phyloP scores from a whole-genome alignment of 2,113 vertebrate genomes.

The Promerops cafer region DNA sequence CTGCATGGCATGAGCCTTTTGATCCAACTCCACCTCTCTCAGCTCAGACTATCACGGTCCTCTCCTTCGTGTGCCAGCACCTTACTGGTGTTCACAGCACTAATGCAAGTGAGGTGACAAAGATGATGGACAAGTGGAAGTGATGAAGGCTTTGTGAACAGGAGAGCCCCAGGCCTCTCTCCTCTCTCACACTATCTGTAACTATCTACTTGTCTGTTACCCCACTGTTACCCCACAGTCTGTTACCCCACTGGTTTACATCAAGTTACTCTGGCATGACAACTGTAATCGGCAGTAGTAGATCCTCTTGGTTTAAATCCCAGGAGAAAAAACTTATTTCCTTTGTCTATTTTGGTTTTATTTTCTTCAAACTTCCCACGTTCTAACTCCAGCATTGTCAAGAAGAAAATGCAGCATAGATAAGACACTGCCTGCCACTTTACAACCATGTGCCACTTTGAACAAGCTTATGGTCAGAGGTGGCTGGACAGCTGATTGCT shows the following conservation, averaged over 20 bases:
- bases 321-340: not conserved
- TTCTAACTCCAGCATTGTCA: not conserved
- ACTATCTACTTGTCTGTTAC: not conserved
- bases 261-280: not conserved
- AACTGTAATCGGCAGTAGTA: fast-evolving
- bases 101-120: not conserved
- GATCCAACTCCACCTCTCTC: not conserved
- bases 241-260: not conserved
- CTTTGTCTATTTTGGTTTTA: not conserved
- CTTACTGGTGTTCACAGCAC: not conserved
- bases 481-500: not conserved
- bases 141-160: not conserved
- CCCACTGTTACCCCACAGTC: not conserved
- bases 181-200: not conserved
- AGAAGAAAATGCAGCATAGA: not conserved
- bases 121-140: not conserved
- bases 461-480: not conserved
- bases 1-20: not conserved
- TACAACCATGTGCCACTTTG: not conserved
- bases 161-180: not conserved
- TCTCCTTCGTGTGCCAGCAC: not conserved
- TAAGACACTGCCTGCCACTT: not conserved
- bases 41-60: not conserved
- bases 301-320: not conserved
- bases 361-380: not conserved